Conservation (phyloP, 2,797 vertebrate species). For the Cercopithecus hamlyni region DNA sequence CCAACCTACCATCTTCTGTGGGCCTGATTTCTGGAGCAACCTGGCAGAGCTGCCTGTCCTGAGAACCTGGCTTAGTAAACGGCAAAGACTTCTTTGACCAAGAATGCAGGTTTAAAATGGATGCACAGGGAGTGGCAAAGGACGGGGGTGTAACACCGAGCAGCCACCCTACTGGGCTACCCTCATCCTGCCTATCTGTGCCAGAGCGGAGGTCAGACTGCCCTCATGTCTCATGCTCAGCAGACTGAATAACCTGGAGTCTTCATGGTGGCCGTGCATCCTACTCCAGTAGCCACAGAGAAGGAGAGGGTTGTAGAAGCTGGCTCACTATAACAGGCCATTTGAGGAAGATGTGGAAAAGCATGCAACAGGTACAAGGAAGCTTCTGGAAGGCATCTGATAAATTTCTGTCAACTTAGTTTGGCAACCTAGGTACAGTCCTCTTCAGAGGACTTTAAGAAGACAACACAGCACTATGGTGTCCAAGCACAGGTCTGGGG, state of each 20-base stretch:
- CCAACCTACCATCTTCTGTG: not conserved
- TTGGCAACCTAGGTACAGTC: not conserved
- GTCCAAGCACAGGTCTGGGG: not conserved
- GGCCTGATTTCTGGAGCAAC: not conserved
- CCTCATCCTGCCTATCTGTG: not conserved
- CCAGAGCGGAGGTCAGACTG: not conserved
- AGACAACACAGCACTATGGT: rapidly evolving
- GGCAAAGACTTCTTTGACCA: not conserved
- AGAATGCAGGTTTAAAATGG: not conserved
- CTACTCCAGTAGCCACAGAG: not conserved
- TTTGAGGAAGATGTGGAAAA: not conserved
- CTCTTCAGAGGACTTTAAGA: not conserved
- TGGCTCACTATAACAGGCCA: not conserved
- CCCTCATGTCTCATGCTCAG: not conserved
- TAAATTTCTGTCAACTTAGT: not conserved
- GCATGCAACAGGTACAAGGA: not conserved
- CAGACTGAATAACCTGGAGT: not conserved
- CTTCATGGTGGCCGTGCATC: not conserved
- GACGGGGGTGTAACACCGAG: not conserved
- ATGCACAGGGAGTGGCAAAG: not conserved
- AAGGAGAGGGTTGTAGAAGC: not conserved
- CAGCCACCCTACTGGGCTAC: not conserved
- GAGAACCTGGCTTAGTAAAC: not conserved
- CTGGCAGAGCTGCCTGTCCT: not conserved
- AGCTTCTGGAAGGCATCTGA: not conserved